Conservation (phyloP, 1,140 invertebrate species). For the Caenorhabditis briggsae region DNA sequence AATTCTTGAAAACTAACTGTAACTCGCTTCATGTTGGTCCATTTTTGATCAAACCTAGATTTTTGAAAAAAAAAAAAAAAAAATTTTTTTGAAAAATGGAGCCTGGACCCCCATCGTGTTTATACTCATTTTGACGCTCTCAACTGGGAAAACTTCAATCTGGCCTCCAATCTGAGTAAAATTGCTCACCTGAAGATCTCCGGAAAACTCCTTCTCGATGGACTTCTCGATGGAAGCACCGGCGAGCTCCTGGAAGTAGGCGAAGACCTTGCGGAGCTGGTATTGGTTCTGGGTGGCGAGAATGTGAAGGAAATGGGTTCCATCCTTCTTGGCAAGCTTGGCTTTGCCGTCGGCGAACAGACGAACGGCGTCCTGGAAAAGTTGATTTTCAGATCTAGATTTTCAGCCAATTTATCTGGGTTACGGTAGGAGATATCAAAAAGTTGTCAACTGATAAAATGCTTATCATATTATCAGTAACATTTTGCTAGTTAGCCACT, state of each 20-base stretch:
- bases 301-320: conserved; percentile 62
- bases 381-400: background rate
- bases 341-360: conserved; percentile 65
- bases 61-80: too few relatives aligned
- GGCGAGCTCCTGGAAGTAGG: conserved; percentile 76
- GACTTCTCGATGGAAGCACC: conserved; percentile 86
- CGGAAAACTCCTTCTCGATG: conserved; percentile 89
- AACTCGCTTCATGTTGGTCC: too few relatives aligned
- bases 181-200: conserved; percentile 80
- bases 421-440: too few relatives aligned
- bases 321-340: conserved; percentile 60
- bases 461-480: too few relatives aligned
- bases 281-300: conserved; percentile 64
- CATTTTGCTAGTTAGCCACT: too few relatives aligned
- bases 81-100: too few relatives aligned
- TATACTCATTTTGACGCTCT: too few relatives aligned
- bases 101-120: too few relatives aligned
- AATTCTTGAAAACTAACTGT: background rate
- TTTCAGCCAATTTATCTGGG: too few relatives aligned
- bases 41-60: background rate
- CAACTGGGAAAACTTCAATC: too few relatives aligned
- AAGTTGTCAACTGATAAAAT: too few relatives aligned
- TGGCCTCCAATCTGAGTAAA: too few relatives aligned
- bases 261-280: conserved; percentile 62
- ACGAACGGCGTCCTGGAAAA: conserved; percentile 63